These are phyloP conservation scores for Megaceryle torquata DNA, from an alignment of 2,113 vertebrate species.

Conservation along the genomic window DNA sequence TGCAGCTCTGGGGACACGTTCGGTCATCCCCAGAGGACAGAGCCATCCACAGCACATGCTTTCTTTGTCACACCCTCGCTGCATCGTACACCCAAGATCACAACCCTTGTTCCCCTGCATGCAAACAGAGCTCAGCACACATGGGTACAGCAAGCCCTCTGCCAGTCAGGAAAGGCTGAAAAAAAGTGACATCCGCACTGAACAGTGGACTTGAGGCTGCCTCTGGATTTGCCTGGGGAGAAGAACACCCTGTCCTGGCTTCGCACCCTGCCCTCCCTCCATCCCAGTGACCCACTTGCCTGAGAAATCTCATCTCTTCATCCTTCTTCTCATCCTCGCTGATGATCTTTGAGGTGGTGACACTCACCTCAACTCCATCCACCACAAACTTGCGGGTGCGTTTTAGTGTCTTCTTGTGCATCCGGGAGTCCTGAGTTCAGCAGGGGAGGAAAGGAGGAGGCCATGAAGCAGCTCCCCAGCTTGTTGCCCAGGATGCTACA, in stretches of 20 bases:
- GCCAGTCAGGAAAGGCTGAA: neutral
- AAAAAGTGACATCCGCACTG: neutral
- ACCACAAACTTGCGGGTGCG: constrained; percentile 91
- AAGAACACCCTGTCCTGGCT: neutral
- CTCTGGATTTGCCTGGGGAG: neutral
- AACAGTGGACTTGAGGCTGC: rapidly evolving
- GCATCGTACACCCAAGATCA: neutral
- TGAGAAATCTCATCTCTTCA: constrained; percentile 96
- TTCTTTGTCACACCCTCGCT: neutral
- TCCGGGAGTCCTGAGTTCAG: constrained; percentile 71
- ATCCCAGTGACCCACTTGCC: constrained; percentile 69
- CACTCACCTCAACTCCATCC: constrained; percentile 93
- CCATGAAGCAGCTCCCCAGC: neutral
- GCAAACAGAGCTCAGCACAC: neutral
- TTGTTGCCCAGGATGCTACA: neutral
- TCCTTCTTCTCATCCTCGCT: constrained; percentile 96
- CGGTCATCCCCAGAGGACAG: neutral
- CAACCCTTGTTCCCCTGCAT: neutral
- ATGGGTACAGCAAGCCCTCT: neutral
- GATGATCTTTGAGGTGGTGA: constrained; percentile 98
- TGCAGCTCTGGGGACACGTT: neutral
- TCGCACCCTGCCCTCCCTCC: rapidly evolving
- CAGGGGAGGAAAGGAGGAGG: neutral
- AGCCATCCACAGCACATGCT: neutral
- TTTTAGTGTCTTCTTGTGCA: constrained; percentile 91